phyloP scores from a whole-genome alignment of 1,140 invertebrate species.

The Drosophila oshimai region DNA sequence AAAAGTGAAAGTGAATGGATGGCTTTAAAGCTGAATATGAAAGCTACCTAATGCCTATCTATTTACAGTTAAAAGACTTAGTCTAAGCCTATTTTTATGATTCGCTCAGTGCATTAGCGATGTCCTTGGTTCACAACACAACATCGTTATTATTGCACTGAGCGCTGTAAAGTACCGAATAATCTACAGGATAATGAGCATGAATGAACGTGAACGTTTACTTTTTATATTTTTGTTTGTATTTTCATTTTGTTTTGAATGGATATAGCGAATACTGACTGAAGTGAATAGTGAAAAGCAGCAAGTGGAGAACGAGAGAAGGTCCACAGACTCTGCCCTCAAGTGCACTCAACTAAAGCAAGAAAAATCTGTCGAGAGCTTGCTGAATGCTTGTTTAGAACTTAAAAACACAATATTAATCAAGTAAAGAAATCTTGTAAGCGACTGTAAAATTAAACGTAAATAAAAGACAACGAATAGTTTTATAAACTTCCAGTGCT shows the following conservation, averaged over 20 bases:
- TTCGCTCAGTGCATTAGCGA: background rate
- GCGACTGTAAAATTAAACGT: conserved; percentile 17
- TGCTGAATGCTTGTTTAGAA: conserved; percentile 43
- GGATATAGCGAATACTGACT: conserved; percentile 1
- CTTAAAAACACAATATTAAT: conserved; percentile 11
- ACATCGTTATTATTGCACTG: conserved; percentile 74
- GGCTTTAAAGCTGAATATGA: too few relatives aligned
- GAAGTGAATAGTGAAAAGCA: conserved; percentile 7
- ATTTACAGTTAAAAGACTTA: background rate
- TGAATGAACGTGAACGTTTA: conserved; percentile 66
- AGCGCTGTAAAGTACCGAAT: conserved; percentile 75
- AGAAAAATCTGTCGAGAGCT: conserved; percentile 49
- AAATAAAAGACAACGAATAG: background rate
- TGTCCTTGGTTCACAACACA: conserved; percentile 56
- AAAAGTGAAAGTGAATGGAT: too few relatives aligned
- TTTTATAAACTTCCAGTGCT: background rate
- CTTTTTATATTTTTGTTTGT: conserved; percentile 23
- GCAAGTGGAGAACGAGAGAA: background rate
- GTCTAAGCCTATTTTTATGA: background rate
- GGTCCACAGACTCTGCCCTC: conserved; percentile 3
- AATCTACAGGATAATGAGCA: conserved; percentile 78
- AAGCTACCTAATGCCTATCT: too few relatives aligned
- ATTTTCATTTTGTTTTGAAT: conserved; percentile 37
- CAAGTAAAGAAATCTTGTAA: conserved; percentile 25
- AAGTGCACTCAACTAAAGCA: conserved; percentile 56